These are phyloP conservation scores for Craterocephalus amniculus DNA, from an alignment of 2,797 vertebrate genomes.

Conservation along the genomic window DNA sequence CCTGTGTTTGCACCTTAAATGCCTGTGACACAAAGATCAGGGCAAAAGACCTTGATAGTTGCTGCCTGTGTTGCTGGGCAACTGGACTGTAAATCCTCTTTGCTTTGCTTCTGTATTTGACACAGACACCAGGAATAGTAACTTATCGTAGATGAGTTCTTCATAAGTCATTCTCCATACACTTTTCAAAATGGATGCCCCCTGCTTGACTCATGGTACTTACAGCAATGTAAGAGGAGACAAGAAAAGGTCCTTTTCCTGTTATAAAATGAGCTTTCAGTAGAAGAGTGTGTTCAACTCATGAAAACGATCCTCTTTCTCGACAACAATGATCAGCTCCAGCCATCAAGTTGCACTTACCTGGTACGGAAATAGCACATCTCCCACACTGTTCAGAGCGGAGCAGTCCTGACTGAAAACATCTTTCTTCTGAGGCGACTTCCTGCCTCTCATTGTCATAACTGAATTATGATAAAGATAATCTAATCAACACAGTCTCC, in stretches of 20 bases:
- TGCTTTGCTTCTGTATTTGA: neutral
- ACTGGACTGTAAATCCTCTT: slow-evolving; percentile 20
- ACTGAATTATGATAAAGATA: neutral
- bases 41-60: slow-evolving; percentile 9
- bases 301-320: neutral
- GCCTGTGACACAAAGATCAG: neutral
- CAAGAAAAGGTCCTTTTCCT: neutral
- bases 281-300: neutral
- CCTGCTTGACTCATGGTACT: slow-evolving; percentile 17
- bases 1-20: slow-evolving; percentile 23
- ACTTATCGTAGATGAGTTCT: neutral
- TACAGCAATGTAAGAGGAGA: neutral
- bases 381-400: neutral
- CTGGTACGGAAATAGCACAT: neutral
- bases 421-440: neutral
- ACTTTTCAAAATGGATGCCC: slow-evolving; percentile 28
- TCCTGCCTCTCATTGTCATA: neutral
- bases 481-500: neutral
- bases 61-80: slow-evolving; percentile 30
- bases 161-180: neutral
- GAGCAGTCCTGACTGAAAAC: neutral
- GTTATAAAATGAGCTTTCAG: slow-evolving; percentile 6
- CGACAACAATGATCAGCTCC: neutral
- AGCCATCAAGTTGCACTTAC: neutral
- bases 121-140: neutral